Evolutionary conservation across 2,888 invertebrate species (phyloP), one percentile per base, ranked within the genome.

Genomic region (Agapostemon virescens): DNA sequence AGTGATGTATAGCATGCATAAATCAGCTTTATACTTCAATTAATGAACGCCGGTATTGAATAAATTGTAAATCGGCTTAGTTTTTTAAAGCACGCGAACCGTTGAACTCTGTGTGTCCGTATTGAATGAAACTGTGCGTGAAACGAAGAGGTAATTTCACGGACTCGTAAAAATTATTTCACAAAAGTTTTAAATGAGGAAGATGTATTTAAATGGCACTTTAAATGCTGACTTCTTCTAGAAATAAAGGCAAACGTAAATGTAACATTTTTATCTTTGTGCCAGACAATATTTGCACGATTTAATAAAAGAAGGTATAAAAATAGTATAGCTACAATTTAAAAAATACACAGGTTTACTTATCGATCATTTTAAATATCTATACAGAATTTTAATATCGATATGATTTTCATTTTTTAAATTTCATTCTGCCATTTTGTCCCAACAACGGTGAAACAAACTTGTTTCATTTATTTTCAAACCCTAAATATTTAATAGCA

Each of bases 21-120:
- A 55, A 55, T 55, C 55, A 55, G 17, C 26, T 55, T 55, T 15
- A 26, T 26, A 55, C 15, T 26, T 17, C 55, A 55, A 55, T 55
- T 55, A 55, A 55, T 17, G 7, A 26, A 55, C 17, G 15, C 55
- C 26, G 26, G 26, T 55, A 26, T 55, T 26, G 17, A 26, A 55
- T 55, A 55, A 55, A 55, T 55, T 55, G 26, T 55, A 55, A 55
- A 55, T 55, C 55, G 55, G 55, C 55, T 55, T 30, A 55, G 7
- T 26, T 17, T 2, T 17, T 30, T 17, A 26, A 17, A 0, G 26
- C 55, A 17, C 26, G 15, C 30, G 30, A 55, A 26, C 17, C 55
- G 15, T 17, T 55, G 26, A 30, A 26, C 55, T 26, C 26, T 26
- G 55, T 26, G 26, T 17, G 30, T 7, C 26, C 17, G 26, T 55